phyloP scores from a whole-genome alignment of 2,113 vertebrate genomes.

The Thamnaconus septentrionalis region DNA sequence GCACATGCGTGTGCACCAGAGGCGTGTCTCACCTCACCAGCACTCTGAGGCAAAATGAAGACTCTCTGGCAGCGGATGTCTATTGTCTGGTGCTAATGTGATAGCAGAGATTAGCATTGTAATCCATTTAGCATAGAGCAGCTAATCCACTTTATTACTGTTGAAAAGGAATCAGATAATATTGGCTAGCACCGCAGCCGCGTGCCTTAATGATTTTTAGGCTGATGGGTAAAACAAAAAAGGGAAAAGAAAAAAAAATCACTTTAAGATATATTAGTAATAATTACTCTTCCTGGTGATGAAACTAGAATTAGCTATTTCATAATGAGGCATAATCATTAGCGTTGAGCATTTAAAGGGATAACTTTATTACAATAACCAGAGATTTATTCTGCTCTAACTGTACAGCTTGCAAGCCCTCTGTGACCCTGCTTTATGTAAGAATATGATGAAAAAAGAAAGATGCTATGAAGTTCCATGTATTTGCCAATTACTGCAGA shows the following conservation, averaged over 20 bases:
- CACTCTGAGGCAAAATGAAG: constrained; percentile 52
- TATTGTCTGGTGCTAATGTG: constrained; percentile 75
- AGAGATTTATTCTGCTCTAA: neutral
- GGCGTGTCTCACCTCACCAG: constrained; percentile 46
- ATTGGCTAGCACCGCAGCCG: constrained; percentile 51
- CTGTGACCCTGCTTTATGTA: neutral
- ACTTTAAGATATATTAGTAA: constrained; percentile 44
- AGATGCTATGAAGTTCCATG: neutral
- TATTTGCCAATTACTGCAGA: constrained; percentile 13
- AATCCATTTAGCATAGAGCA: constrained; percentile 80
- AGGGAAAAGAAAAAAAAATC: neutral
- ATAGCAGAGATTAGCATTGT: constrained; percentile 81
- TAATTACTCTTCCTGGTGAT: constrained; percentile 46
- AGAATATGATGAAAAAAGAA: neutral
- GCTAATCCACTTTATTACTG: constrained; percentile 80
- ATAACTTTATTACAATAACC: neutral
- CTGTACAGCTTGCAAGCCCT: neutral
- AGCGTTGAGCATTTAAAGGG: constrained; percentile 7
- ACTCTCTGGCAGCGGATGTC: constrained; percentile 61
- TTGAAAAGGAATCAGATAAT: constrained; percentile 75
- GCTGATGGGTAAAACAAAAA: constrained; percentile 36
- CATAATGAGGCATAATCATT: constrained; percentile 19
- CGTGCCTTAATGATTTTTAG: constrained; percentile 63
- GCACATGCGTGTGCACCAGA: constrained; percentile 20
- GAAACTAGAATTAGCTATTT: constrained; percentile 39